Base-by-base conservation (phyloP, 1,140 invertebrate species). In the Muscidifurax raptorellus region DNA sequence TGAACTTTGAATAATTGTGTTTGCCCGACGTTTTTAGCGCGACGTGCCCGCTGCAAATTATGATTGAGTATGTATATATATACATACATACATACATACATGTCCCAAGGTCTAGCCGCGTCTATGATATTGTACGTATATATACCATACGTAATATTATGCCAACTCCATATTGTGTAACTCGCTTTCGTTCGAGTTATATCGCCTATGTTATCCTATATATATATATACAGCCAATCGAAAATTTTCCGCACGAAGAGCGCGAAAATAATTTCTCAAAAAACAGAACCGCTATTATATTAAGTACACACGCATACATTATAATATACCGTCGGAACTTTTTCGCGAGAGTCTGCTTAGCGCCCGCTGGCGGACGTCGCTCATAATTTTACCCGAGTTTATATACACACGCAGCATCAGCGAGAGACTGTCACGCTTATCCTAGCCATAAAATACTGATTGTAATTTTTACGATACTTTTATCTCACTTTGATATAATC, bases 1-100 rank as follows among this genome's bases (percentile, higher is more conserved):
- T 85, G 84, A 85, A 85, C 84, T 85, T 82, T 85, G 84, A 85
- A 82, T 85, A 82, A 85, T 85, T 85, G 80, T 85, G 84, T 85
- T 85, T 85, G 66, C 84, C 59, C 59, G 83, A 84, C 83, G 66
- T 84, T 84, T 84, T 84, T 80, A 85, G 83, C 83, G 83, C 79
- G 76, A 12, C 25, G 75, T 2, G 18, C n/a, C 44, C 74, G 79
- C 64, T 79, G 79, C 78, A 81, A 81, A 85, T 85, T 85, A 85
- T 85, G 78, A 85, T 81, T 27, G 84, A 85, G 72, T 69, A 52
- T 13, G 44, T 47, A 13, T 47, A 47, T 47, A 13, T 47, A 47
- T 47, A 47, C 1, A 12, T n/a, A n/a, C n/a, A n/a, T n/a, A n/a
- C n/a, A n/a, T n/a, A n/a, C n/a, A n/a, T n/a, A n/a, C 36, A 40